Evolutionary conservation across 2,797 vertebrate genomes (phyloP), one percentile per base, ranked within the genome.

Genomic region (Poecilia velifera): DNA sequence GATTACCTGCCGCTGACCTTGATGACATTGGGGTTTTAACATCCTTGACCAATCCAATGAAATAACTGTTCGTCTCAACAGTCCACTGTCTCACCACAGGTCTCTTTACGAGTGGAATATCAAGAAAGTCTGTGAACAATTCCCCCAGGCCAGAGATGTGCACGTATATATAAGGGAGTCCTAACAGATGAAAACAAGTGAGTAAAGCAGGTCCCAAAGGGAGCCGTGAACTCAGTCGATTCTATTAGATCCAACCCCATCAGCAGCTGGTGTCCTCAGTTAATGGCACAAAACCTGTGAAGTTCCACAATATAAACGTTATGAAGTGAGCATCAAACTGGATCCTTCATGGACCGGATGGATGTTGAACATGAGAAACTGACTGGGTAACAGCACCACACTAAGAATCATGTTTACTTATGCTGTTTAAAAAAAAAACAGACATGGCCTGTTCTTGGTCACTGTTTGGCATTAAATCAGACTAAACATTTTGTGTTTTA

Each of bases 131-230:
- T 77, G 34, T 68, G 85, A 90, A 84, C 59, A 88, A 84, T 55
- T 82, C 80, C 77, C 89, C 49, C 47, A 13, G 77, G 89, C 78
- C 77, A 59, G 31, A 22, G 86, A 77, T 77, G 71, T 83, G 82
- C 89, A 88, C 84, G 91, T 90, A 90, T 79, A 93, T 80, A 93
- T 94, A 87, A 90, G 77, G 36, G 72, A 78, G 83, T 80, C 87
- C 84, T 88, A 91, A 91, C 79, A 81, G 84, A 88, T 76, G 81
- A 89, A 92, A 91, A 86, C 92, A 93, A 92, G 85, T 92, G 92
- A 92, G 93, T 93, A 83, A 89, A 91, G 74, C 79, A 51, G 51
- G 18, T 59, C 77, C 92, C 90, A 59, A 73, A 80, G 74, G 89
- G 89, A 89, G 81, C 83, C 79, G 81, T 80, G 86, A 91, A 86